phyloP scores from a whole-genome alignment of 2,888 invertebrate species.

The Gastrophysa polygoni region DNA sequence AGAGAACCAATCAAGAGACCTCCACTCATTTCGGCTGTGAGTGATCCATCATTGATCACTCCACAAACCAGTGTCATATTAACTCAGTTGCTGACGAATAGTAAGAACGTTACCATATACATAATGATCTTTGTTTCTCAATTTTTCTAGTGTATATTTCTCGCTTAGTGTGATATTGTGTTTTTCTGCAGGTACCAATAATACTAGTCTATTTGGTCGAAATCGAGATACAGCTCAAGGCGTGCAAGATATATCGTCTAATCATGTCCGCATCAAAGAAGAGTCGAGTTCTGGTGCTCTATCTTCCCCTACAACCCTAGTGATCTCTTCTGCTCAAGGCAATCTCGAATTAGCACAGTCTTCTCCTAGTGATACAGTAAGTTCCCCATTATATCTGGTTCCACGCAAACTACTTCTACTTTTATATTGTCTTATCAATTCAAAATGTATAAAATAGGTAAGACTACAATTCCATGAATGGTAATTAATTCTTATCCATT shows the following conservation, averaged over 20 bases:
- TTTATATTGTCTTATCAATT: too few species aligned
- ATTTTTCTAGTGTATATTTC: too few species aligned
- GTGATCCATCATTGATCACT: conserved; percentile 73
- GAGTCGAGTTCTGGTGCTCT: conserved; percentile 58
- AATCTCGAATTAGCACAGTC: conserved; percentile 58
- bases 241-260: conserved; percentile 33
- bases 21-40: conserved; percentile 74
- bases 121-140: too few species aligned
- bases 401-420: background rate
- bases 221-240: conserved; percentile 32
- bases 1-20: conserved; percentile 60
- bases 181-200: conserved; percentile 37
- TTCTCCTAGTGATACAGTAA: conserved; percentile 49
- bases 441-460: too few species aligned
- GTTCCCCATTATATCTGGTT: conserved; percentile 8
- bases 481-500: too few species aligned
- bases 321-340: conserved; percentile 59
- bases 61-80: conserved; percentile 71
- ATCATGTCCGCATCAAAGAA: conserved; percentile 45
- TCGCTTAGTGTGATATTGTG: too few species aligned
- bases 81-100: conserved; percentile 74
- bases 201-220: conserved; percentile 35
- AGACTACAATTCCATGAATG: too few species aligned
- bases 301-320: conserved; percentile 54
- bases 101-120: conserved; percentile 16